These are phyloP conservation scores for Phoxinus phoxinus DNA, from an alignment of 2,113 vertebrate species.

Conservation along the genomic window DNA sequence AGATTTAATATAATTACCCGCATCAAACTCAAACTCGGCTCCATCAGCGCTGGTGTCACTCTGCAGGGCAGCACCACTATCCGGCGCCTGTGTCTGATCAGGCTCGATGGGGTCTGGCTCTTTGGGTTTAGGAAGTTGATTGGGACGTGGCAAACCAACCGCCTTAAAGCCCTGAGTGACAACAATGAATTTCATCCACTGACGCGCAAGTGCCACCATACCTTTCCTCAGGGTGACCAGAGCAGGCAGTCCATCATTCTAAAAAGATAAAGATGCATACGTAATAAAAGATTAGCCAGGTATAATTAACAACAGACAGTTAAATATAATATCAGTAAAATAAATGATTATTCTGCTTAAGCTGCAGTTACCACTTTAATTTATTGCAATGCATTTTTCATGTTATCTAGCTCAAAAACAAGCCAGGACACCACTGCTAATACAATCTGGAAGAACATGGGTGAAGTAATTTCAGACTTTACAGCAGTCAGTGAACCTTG, in stretches of 20 bases:
- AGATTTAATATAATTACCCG: conserved; percentile 77
- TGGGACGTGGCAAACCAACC: conserved; percentile 87
- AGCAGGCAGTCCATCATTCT: conserved; percentile 96
- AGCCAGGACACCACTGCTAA: not conserved
- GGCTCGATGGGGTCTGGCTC: conserved; percentile 66
- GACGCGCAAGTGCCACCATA: conserved; percentile 92
- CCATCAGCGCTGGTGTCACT: conserved; percentile 97
- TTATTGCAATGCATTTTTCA: not conserved
- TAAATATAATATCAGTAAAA: not conserved
- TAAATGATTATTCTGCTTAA: not conserved
- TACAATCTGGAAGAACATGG: not conserved
- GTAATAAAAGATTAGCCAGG: not conserved
- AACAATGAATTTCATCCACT: conserved; percentile 99
- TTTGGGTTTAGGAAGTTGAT: conserved; percentile 84
- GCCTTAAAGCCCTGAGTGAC: conserved; percentile 97
- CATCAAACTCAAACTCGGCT: conserved; percentile 96
- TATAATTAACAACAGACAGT: not conserved
- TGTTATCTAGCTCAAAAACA: not conserved
- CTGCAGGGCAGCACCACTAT: conserved; percentile 88
- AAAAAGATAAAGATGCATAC: conserved; percentile 3
- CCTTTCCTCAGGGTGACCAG: conserved; percentile 97
- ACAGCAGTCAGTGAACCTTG: not conserved
- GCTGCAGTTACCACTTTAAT: not conserved
- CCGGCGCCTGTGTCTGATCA: conserved; percentile 81
- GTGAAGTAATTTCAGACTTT: not conserved